Percentiles rank a stretch among this genome's conserved stretches.
phyloP scores from a whole-genome alignment of 1,140 invertebrate genomes.

The Drosophila ohnishii region DNA sequence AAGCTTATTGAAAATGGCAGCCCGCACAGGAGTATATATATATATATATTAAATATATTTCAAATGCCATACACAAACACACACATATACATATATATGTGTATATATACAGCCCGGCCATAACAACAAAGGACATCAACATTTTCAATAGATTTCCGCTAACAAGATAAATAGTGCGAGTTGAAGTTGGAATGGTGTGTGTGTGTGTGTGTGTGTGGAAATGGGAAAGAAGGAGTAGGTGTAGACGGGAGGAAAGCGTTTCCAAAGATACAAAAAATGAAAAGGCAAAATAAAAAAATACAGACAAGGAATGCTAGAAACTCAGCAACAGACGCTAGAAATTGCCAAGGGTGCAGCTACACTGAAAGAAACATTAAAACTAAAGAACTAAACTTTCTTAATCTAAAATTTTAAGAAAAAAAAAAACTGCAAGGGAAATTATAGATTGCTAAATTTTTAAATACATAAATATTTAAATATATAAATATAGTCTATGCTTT shows the following conservation, averaged over 20 bases:
- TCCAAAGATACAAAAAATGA: slow-evolving; percentile 60
- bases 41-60: slow-evolving; percentile 10
- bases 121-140: slow-evolving; percentile 65
- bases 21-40: slow-evolving; percentile 16
- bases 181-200: slow-evolving; percentile 39
- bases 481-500: neutral
- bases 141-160: slow-evolving; percentile 80
- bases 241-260: slow-evolving; percentile 22
- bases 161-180: slow-evolving; percentile 79
- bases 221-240: no score
- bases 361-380: neutral
- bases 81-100: neutral
- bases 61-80: slow-evolving; percentile 7
- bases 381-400: neutral
- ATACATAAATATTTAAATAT: neutral
- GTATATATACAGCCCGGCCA: slow-evolving; percentile 1
- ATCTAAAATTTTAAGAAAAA: neutral
- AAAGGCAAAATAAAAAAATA: slow-evolving; percentile 9
- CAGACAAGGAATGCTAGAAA: slow-evolving; percentile 36
- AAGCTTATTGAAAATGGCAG: slow-evolving; percentile 21
- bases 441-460: neutral
- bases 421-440: no score
- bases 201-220: neutral
- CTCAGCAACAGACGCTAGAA: slow-evolving; percentile 59
- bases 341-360: slow-evolving; percentile 22